Percentiles rank a stretch among this genome's conserved stretches.
Evolutionary conservation across 1,140 invertebrate genomes (phyloP).

Genomic region (Drosophila lacertosa): DNA sequence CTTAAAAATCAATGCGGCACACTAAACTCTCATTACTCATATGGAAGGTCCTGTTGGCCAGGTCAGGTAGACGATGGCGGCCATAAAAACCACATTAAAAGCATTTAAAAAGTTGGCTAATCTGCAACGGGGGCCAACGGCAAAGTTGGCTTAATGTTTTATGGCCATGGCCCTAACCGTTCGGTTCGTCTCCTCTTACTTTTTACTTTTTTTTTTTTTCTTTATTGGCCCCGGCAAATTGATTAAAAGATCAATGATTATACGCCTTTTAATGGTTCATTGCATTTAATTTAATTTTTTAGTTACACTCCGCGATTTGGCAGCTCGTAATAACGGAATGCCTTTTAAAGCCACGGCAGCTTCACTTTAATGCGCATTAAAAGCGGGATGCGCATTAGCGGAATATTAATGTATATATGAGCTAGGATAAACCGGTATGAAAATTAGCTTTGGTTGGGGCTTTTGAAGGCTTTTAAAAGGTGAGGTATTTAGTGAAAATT

Average conservation of each 20-base stretch:
- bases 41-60: conserved; percentile 37
- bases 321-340: conserved; percentile 16
- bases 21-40: conserved; percentile 79
- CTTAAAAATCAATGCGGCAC: conserved; percentile 70
- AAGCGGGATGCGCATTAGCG: not conserved
- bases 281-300: conserved; percentile 70
- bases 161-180: conserved; percentile 65
- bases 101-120: conserved; percentile 80
- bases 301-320: conserved; percentile 21
- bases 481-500: no score
- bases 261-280: conserved; percentile 73
- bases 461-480: no score
- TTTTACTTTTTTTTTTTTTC: conserved; percentile 27
- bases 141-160: conserved; percentile 70
- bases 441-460: no score
- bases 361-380: not conserved
- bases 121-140: conserved; percentile 51
- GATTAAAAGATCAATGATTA: conserved; percentile 82
- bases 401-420: no score
- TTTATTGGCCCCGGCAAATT: conserved; percentile 71
- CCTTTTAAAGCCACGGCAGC: not conserved
- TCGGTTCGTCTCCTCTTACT: conserved; percentile 11
- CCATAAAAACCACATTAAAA: conserved; percentile 79
- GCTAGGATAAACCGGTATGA: no score
- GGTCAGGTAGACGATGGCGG: conserved; percentile 23